Conservation (phyloP, 2,797 vertebrate genomes). For the Lagorchestes hirsutus region DNA sequence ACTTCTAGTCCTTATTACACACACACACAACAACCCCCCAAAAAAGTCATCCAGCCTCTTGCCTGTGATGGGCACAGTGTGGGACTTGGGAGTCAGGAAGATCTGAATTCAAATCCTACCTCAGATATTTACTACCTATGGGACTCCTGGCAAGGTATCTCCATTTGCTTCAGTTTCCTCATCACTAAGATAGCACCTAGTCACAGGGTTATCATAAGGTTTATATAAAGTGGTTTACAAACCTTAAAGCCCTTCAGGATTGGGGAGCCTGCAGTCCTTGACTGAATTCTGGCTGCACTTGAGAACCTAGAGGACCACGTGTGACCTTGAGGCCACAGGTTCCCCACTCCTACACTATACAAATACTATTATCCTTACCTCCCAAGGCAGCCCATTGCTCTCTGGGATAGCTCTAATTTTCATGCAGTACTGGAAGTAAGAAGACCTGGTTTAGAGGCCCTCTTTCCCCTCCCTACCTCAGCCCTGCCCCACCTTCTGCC, state of each 20-base stretch:
- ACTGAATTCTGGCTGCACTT: too few relatives aligned
- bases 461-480: neutral
- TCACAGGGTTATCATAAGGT: neutral
- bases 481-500: neutral
- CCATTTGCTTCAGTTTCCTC: neutral
- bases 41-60: neutral
- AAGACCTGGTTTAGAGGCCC: neutral
- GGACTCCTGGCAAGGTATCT: neutral
- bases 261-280: too few relatives aligned
- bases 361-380: neutral
- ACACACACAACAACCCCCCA: neutral
- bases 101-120: neutral
- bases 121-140: neutral
- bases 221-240: neutral
- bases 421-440: neutral
- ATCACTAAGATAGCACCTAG: neutral
- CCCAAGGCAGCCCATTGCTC: neutral
- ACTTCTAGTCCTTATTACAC: neutral
- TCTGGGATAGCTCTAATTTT: neutral
- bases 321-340: too few relatives aligned
- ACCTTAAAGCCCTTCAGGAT: neutral
- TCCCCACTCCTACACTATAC: too few relatives aligned
- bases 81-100: neutral
- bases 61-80: too few relatives aligned
- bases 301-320: too few relatives aligned